phyloP scores from a whole-genome alignment of 2,113 vertebrate species.

The Ptilonorhynchus violaceus region DNA sequence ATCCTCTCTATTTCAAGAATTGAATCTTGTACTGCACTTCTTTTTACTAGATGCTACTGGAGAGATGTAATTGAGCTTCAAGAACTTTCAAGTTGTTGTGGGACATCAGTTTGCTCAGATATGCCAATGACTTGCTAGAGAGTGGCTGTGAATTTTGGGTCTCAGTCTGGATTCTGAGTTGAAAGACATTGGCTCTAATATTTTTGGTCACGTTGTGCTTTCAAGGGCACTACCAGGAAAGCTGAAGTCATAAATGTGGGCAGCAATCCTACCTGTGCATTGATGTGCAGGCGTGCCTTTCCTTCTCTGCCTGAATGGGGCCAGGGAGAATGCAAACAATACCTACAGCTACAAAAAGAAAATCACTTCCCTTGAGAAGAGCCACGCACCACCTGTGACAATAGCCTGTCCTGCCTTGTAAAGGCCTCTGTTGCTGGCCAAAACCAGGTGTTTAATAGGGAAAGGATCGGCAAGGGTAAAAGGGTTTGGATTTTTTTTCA shows the following conservation, averaged over 20 bases:
- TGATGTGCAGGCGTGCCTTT: not conserved
- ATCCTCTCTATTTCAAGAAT: not conserved
- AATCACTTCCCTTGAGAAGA: not conserved
- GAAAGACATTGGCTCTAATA: not conserved
- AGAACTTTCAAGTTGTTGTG: not conserved
- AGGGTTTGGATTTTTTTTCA: not conserved
- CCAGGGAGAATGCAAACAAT: not conserved
- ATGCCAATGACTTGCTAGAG: not conserved
- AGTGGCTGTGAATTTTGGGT: not conserved
- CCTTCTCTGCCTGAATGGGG: too few relatives aligned
- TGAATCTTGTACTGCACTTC: not conserved
- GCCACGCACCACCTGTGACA: not conserved
- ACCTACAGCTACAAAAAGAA: not conserved
- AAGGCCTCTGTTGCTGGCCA: not conserved
- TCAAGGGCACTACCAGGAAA: not conserved
- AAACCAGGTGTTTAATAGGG: not conserved
- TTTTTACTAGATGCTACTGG: not conserved
- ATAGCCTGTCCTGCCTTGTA: rapidly evolving
- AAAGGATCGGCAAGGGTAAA: not conserved
- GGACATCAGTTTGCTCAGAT: not conserved
- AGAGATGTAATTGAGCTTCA: not conserved
- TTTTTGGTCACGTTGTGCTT: not conserved
- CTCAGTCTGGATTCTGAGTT: not conserved
- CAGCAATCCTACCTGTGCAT: not conserved
- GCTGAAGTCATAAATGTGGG: not conserved